Percentiles rank a stretch among this genome's conserved stretches.
Evolutionary conservation across 2,888 invertebrate genomes (phyloP).

Genomic region (Noctua pronuba): DNA sequence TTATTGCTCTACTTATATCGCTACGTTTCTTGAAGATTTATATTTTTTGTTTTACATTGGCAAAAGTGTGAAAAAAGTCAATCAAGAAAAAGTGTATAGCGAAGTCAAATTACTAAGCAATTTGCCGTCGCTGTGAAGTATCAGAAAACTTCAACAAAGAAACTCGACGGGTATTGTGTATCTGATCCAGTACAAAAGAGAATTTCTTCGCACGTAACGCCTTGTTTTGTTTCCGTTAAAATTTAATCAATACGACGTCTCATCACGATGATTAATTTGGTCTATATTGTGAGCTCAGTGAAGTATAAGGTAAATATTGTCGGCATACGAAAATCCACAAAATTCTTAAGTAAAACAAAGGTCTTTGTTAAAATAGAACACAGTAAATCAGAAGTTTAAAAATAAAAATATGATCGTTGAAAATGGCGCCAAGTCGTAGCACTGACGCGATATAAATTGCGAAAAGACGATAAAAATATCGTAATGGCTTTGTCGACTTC

Average conservation of each 20-base stretch:
- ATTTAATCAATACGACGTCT: slow-evolving; percentile 24
- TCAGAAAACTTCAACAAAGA: slow-evolving; percentile 45
- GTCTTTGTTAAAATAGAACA: slow-evolving; percentile 29
- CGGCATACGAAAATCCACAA: background rate
- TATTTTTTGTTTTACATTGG: slow-evolving; percentile 44
- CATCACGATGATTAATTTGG: slow-evolving; percentile 37
- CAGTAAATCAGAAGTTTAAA: slow-evolving; percentile 44
- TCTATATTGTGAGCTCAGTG: background rate
- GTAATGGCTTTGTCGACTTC: slow-evolving; percentile 58
- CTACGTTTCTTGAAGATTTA: slow-evolving; percentile 42
- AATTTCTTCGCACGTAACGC: slow-evolving; percentile 12
- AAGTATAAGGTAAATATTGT: background rate
- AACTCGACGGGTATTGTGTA: slow-evolving; percentile 25
- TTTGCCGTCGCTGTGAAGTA: slow-evolving; percentile 49
- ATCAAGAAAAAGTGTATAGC: slow-evolving; percentile 30
- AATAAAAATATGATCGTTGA: slow-evolving; percentile 46
- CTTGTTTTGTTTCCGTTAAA: slow-evolving; percentile 29
- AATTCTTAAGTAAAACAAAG: slow-evolving; percentile 7
- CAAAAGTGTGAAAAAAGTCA: slow-evolving; percentile 25
- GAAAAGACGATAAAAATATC: slow-evolving; percentile 61
- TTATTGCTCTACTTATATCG: slow-evolving; percentile 53
- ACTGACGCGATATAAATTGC: slow-evolving; percentile 54
- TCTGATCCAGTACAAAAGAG: slow-evolving; percentile 32
- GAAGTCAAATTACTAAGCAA: slow-evolving; percentile 56
- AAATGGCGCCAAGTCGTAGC: slow-evolving; percentile 54